Evolutionary conservation across 2,888 invertebrate species (phyloP), one percentile per base, ranked within the genome.

Genomic region (Aleiodes leptofemur): DNA sequence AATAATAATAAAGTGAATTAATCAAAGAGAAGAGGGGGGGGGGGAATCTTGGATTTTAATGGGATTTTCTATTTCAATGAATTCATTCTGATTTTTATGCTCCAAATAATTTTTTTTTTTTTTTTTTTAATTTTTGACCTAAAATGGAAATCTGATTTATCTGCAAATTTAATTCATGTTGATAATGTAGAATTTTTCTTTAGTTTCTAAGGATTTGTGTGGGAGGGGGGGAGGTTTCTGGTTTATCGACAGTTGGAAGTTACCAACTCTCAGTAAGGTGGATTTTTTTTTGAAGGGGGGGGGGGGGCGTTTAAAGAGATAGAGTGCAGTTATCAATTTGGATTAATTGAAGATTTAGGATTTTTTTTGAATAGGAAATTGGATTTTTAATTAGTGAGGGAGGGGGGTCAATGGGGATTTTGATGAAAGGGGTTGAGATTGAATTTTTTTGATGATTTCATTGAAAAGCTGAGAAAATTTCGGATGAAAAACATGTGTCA

Each of bases 211-310:
- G 53, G 6, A 16, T 55, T 16, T 55, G 14, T 14, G 55, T 4
- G n/a, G 16, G 0, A 1, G 48, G 23, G 64, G 16, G 0, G 5
- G 48, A 43, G 64, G 23, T 7, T 14, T 14, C 59, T 57, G 23
- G 29, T 50, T 71, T 71, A 71, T n/a, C 59, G 7, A 71, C 70
- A 4, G 29, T n/a, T 50, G 59, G 31, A 3, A 71, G 3, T 71
- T 48, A 43, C n/a, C n/a, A 9, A 38, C 14, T 29, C 6, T 3
- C 13, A 43, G 7, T 43, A 43, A 43, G 3, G 43, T 9, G 11
- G 7, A 43, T 43, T 43, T 43, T 9, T 9, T 34, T 34, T 31
- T 4, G 5, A 31, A 9, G 3, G 43, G 43, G 8, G 8, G 6
- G 9, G 7, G 6, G 38, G 38, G 38, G 3, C 0, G 3, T 38